Evolutionary conservation across 2,888 invertebrate species (phyloP).

Genomic region (Tenodera sinensis): DNA sequence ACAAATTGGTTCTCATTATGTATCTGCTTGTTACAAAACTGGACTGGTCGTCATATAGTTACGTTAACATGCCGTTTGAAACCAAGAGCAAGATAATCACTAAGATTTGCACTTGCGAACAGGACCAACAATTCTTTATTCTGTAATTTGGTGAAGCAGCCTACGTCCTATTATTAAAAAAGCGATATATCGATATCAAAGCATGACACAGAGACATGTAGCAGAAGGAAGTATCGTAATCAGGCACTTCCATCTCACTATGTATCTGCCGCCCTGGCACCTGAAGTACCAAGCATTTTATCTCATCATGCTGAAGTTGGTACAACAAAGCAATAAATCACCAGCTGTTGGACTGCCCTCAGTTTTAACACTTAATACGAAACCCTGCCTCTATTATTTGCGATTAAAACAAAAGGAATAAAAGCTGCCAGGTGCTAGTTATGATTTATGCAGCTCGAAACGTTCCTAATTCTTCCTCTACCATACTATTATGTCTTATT

Average conservation of each 20-base stretch:
- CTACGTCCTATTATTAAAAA: neutral
- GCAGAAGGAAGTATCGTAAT: neutral
- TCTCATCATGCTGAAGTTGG: neutral
- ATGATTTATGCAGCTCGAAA: neutral
- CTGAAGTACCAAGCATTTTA: neutral
- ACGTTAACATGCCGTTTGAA: neutral
- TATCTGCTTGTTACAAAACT: neutral
- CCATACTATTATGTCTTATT: neutral
- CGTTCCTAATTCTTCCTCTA: neutral
- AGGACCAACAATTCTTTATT: neutral
- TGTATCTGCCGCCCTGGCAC: neutral
- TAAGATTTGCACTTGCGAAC: neutral
- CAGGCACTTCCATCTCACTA: no score
- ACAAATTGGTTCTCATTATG: neutral
- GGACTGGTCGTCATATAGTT: neutral
- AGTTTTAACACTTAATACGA: neutral
- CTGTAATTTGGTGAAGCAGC: neutral
- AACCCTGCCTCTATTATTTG: neutral
- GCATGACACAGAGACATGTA: neutral
- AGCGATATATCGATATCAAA: neutral
- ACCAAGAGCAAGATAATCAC: neutral
- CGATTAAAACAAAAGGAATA: neutral
- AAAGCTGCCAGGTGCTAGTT: neutral
- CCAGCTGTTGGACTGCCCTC: neutral
- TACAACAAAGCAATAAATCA: neutral